Base-by-base conservation (phyloP, 92 coral and sea anemone genomes). In the Parazoanthus darwini region DNA sequence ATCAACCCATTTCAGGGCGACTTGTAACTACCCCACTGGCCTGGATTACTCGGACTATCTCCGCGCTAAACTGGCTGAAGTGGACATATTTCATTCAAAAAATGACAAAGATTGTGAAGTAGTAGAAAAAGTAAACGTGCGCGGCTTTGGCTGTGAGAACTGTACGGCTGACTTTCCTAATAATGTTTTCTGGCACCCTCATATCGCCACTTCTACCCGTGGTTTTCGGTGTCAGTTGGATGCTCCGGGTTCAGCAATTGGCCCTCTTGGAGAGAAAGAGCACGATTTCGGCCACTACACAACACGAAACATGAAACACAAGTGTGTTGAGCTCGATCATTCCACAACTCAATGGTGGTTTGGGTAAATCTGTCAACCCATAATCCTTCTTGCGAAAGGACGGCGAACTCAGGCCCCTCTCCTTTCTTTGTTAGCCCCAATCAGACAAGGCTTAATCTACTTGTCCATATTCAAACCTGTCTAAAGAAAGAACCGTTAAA, bases 141-240 rank as follows among this genome's bases (percentile, higher is more conserved):
- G 79, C 22, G 79, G 79, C 5, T 36, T 36, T 43, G 46, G 79
- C 8, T 75, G 79, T 75, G 79, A 75, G 2, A 75, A 16, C 26
- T 75, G 79, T 9, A 75, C 79, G 8, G 79, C 9, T 16, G 46
- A 75, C 79, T 75, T 75, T 75, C 79, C 46, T 14, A 75, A 75
- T 23, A 75, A 75, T 75, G n/a, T 36, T 43, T 75, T 75, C 26
- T 75, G 79, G 79, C 79, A 75, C 50, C 79, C 79, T 1, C 79
- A 75, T 38, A 75, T 75, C 50, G 10, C 42, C 50, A 75, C 79
- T 3, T 75, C 46, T 35, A 2, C 26, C 33, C 46, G 79, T 2
- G 18, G 8, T 75, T 15, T 5, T 1, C 8, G 2, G 6, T 75
- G 79, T 22, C 22, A 18, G 6, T 75, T 75, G 46, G 2, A 10